Base-by-base conservation (phyloP, 2,797 vertebrate species). In the Rhynchonycteris naso region DNA sequence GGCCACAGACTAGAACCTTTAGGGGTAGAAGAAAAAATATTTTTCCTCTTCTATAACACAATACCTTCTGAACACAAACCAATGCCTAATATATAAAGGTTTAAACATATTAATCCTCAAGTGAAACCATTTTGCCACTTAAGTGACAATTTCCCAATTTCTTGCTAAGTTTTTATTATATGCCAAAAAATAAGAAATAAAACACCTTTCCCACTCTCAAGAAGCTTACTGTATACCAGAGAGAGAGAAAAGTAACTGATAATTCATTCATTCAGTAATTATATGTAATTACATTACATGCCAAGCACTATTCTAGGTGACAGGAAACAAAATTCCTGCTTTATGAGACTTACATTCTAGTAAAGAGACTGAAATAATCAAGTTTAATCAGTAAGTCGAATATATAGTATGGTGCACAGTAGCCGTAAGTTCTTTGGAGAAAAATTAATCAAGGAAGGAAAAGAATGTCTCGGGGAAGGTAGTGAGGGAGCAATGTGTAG, bases 321-420 rank as follows among this genome's bases (percentile, higher is more conserved):
- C 26, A 88, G 54, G n/a, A 43, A 88, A 85, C 15, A 88, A 92
- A 91, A 85, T 52, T 28, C 6, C 33, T 90, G 50, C 69, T 71
- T 94, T 2, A 7, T 43, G 33, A 72, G 78, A 88, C 38, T 38
- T 71, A 50, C 11, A 54, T 50, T 50, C 16, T 65, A 69, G 22
- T 21, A 86, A 85, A 2, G 56, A 86, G 9, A 63, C n/a, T 33
- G 7, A 89, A 26, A 65, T 21, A 88, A 69, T 66, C 66, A 56
- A 26, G 26, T 50, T 18, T 56, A 76, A 86, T 50, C 50, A 85
- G 1, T 78, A 79, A 87, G 21, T 72, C 66, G 14, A 81, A 7
- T 79, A 82, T 8, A 78, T 1, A 35, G 35, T 21, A 71, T 4
- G n/a, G 5, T 30, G 66, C 63, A 87, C 6, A 30, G 10, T 16